A percentile compares a stretch with the other conserved stretches of the same genome.
These are phyloP conservation scores for Chionoecetes opilio DNA, from an alignment of 1,140 invertebrate species.

Conservation along the genomic window DNA sequence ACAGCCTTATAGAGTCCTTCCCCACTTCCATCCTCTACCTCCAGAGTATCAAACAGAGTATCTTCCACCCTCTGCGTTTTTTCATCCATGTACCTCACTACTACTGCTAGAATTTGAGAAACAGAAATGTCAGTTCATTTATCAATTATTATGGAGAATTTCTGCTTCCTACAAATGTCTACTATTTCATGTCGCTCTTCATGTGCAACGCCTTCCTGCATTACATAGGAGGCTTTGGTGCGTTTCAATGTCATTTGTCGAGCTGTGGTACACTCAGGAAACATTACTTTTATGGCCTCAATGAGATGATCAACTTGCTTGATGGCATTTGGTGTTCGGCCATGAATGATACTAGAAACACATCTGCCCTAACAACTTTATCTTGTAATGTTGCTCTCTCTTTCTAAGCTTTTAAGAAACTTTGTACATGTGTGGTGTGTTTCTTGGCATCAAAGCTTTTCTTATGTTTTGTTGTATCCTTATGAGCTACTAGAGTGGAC, in stretches of 20 bases:
- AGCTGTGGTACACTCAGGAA: constrained; percentile 61
- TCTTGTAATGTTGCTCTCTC: background rate
- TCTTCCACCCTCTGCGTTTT: constrained; percentile 36
- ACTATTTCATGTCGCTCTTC: constrained; percentile 36
- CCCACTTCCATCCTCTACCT: constrained; percentile 54
- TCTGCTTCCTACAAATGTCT: constrained; percentile 52
- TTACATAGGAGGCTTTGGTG: constrained; percentile 59
- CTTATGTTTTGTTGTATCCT: constrained; percentile 38
- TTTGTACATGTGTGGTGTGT: background rate
- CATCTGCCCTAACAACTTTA: constrained; percentile 64
- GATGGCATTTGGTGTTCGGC: constrained; percentile 50
- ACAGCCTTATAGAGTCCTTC: constrained; percentile 68
- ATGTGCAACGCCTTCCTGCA: constrained; percentile 72
- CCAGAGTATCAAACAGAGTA: constrained; percentile 66
- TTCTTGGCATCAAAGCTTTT: background rate
- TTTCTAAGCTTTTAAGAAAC: constrained; percentile 29
- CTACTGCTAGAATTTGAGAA: constrained; percentile 71
- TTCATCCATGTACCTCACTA: constrained; percentile 70
- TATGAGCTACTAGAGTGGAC: background rate
- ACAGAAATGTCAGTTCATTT: constrained; percentile 75
- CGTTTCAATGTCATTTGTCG: constrained; percentile 53
- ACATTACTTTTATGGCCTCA: constrained; percentile 38
- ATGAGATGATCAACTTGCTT: constrained; percentile 56
- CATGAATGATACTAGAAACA: constrained; percentile 43
- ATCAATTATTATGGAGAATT: constrained; percentile 73